Base-by-base conservation (phyloP, 2,888 invertebrate genomes). In the Bellardia pandia region DNA sequence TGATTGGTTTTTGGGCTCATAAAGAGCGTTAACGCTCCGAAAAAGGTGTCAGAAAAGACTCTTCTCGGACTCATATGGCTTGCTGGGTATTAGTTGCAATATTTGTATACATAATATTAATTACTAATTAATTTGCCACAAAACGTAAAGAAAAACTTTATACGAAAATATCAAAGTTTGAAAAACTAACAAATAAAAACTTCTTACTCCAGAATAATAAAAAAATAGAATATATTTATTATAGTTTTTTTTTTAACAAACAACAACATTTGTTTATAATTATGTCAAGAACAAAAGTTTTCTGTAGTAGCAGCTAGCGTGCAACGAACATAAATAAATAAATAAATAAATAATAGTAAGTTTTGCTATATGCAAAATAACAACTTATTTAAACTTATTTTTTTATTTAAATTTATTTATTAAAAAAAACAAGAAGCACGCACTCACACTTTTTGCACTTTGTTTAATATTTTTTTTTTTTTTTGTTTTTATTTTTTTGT, bases 201-300 rank as follows among this genome's bases (percentile, higher is more conserved):
- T 60, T 16, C 13, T 66, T 42, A 40, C 13, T 66, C 42, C 4
- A 23, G 11, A 37, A 30, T 64, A 64, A 42, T 13, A 33, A 45
- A 14, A 33, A 66, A 23, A 14, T 51, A 48, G 37, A 45, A 48
- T 60, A 23, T 23, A 14, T 37, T 16, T 37, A 13, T 58, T 23
- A 23, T 23, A 23, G 23, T 23, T 53, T 16, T 56, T 4, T 1
- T 56, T 74, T 30, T 64, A 53, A 51, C 14, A 14, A 78, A 51
- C 7, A 56, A 6, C 11, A 60, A 60, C 68, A 42, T 62, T 78
- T 68, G 58, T 56, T 76, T 40, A 53, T 64, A 84, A 84, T 81
- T 30, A 51, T 86, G 82, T 82, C 82, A 86, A 86, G 82, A 82
- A 64, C 82, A 86, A 78, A 84, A 72, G 77, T 84, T 83, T 64